These are phyloP conservation scores for Drosophila meridiana DNA, from an alignment of 2,888 invertebrate species.

Conservation along the genomic window DNA sequence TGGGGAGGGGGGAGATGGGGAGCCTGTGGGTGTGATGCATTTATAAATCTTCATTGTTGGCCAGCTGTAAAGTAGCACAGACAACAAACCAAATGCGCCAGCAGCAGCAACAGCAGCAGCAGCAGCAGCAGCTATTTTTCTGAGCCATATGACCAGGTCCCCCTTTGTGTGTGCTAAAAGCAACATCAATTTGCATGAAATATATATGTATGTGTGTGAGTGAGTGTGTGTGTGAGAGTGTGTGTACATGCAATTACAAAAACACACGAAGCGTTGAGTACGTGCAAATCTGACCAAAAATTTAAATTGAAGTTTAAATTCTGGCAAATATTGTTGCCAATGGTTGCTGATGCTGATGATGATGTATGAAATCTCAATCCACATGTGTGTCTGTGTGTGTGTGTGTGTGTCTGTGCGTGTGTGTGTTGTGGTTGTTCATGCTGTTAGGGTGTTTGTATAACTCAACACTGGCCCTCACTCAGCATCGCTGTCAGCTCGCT, in stretches of 20 bases:
- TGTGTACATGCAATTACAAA: constrained; percentile 75
- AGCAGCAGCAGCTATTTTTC: constrained; percentile 47
- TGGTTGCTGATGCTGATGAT: constrained; percentile 48
- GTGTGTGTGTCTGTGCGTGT: constrained; percentile 5
- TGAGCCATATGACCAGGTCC: constrained; percentile 58
- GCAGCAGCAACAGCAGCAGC: constrained; percentile 25
- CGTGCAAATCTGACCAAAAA: constrained; percentile 82
- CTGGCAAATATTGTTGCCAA: constrained; percentile 63
- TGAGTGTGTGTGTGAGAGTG: constrained; percentile 24
- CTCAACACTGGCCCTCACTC: constrained; percentile 36
- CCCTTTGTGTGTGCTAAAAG: constrained; percentile 59
- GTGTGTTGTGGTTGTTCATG: constrained; percentile 34
- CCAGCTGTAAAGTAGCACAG: constrained; percentile 76
- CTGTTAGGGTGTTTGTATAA: constrained; percentile 51
- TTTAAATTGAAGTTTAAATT: constrained; percentile 80
- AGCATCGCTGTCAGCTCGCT: constrained; percentile 36
- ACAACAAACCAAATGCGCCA: constrained; percentile 71
- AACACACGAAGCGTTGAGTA: constrained; percentile 69
- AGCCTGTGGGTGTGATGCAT: constrained; percentile 44
- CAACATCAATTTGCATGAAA: constrained; percentile 79
- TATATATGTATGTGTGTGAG: constrained; percentile 16
- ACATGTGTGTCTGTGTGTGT: constrained; percentile 27
- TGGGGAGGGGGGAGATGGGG: background rate
- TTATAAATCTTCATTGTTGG: constrained; percentile 79
- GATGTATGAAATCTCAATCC: constrained; percentile 61